Base-by-base conservation (phyloP, 1,140 invertebrate genomes). In the Metopolophium dirhodum region DNA sequence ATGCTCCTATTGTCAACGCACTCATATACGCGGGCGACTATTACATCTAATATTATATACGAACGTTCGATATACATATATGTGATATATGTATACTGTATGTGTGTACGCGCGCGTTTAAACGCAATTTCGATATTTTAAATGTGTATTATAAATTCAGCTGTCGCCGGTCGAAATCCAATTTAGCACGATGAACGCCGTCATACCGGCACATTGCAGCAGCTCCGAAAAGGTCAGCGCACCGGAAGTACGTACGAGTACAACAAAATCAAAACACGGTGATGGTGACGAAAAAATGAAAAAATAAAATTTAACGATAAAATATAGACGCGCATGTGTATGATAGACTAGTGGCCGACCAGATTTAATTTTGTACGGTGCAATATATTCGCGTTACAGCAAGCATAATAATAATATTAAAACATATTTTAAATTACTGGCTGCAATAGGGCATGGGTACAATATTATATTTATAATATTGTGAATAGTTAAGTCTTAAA, bases 81-180 rank as follows among this genome's bases (percentile, higher is more conserved):
- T 61, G 11, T 30, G 26, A 23, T 57, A 57, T 47, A 47, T 61
- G 8, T 30, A 1, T 26, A 61, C n/a, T 41, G 18, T 83, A 2
- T 41, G 35, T 83, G 35, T 83, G 20, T 37, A 20, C 41, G 20
- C 22, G 37, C 8, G 82, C 3, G 37, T 23, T 41, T 85, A 41
- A 85, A 41, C 22, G 82, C 82, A 85, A 85, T 85, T 85, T 85
- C 37, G 82, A 85, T 85, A 85, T 85, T 85, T 85, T 41, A 37
- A 85, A 85, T 41, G 82, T 41, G 18, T n/a, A 85, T 68, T 68
- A 83, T 37, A 37, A 85, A 85, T 37, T 23, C 82, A 41, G 20
- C 82, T 41, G 82, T 41, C 82, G 77, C 77, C 61, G 61, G 77
- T 37, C 77, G 18, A 37, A 85, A 85, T 37, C 82, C 35, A 85